Evolutionary conservation across 2,797 vertebrate species (phyloP), one percentile per base, ranked within the genome.

Genomic region (Hippocampus kuda): DNA sequence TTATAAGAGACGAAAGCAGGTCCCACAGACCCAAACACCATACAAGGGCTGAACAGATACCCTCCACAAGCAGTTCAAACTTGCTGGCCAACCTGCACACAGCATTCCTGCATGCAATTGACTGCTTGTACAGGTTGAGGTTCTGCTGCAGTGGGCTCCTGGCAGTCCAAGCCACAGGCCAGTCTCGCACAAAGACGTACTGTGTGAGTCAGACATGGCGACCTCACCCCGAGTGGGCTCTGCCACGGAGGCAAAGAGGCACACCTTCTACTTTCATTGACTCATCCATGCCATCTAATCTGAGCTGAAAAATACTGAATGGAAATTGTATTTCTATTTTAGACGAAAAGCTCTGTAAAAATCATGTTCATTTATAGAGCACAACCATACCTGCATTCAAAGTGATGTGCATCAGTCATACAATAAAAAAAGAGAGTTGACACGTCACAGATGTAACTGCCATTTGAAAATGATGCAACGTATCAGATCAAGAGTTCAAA

Each of bases 151-250:
- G 74, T 78, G 79, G 79, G 73, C 72, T 68, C 49, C 75, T 76
- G 78, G 79, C 73, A 74, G 76, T 66, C 72, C 73, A 51, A 76
- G 71, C 75, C 49, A 67, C 71, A 72, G 77, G 70, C 20, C 63
- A 77, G 66, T 42, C 64, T 49, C 69, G 71, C 77, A 91, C 90
- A 92, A 91, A 89, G 90, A 85, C 73, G 49, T 81, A 84, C 87
- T 91, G 86, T 92, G 76, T 81, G 79, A 79, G 62, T 67, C 67
- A 34, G 76, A 51, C 74, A 74, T 68, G 16, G 71, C 62, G 0
- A 72, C 70, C 80, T 83, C 67, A 16, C 68, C 72, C 59, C 60
- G 66, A 84, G 77, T 75, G 54, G 65, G 77, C 42, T 34, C 38
- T 84, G 78, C 85, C 83, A 86, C 81, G 79, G 73, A 77, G 65